Base-by-base conservation (phyloP, 2,113 vertebrate genomes). In the Cyprinodon variegatus region DNA sequence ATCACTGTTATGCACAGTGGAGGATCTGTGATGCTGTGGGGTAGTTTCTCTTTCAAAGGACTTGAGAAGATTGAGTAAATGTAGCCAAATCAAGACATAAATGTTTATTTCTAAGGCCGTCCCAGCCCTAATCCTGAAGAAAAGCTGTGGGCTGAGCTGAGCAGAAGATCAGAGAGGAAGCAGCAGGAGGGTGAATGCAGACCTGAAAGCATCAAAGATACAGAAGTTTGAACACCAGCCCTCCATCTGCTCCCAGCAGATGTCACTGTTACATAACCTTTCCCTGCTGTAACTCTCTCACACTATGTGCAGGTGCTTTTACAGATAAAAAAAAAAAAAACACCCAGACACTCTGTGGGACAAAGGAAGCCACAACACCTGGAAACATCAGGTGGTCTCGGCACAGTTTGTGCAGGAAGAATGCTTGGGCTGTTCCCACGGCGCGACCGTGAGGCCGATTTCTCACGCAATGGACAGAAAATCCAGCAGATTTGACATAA, bases 211-310 rank as follows among this genome's bases (percentile, higher is more conserved):
- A 68, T 36, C 50, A 60, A 59, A 20, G 62, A 66, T 17, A 57
- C 57, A 60, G 78, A 59, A 71, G 62, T 74, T 15, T 61, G 17
- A 46, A 76, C 65, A 76, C 39, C 76, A 36, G 43, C 69, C 76
- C 67, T 17, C 71, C 62, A 45, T 60, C 43, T 72, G 63, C 14
- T 81, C 81, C 81, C 85, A 81, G 78, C 81, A 86, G 84, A 86
- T 86, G 81, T 83, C 84, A 81, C 72, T 72, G 68, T 86, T 81
- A 86, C 75, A 70, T 83, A 83, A 83, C 59, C 68, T 63, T 67
- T 59, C 61, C 71, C 15, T 82, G 77, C 74, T 83, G 53, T 68
- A 82, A 81, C 50, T 57, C 70, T 66, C 65, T 48, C 71, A 60
- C 41, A 50, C 64, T 13, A 39, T 20, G 10, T 68, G 72, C 76